Evolutionary conservation across 1,140 invertebrate genomes (phyloP), one percentile per base, ranked within the genome.

Genomic region (Pemphigus obesinymphae): DNA sequence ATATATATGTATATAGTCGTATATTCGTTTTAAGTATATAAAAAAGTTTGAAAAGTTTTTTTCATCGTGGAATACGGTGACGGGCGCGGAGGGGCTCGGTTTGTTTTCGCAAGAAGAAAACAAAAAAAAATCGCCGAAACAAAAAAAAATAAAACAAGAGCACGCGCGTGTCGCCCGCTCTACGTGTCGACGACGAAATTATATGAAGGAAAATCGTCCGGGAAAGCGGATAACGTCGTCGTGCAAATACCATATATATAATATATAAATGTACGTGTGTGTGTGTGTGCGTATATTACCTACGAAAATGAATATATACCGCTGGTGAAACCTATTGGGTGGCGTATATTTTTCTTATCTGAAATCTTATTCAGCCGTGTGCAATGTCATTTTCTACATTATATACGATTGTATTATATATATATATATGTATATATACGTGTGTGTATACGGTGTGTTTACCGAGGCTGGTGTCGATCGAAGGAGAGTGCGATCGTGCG

Each of bases 281-380:
- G n/a, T n/a, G n/a, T n/a, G n/a, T n/a, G n/a, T n/a, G n/a, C n/a
- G n/a, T n/a, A n/a, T n/a, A n/a, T n/a, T n/a, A n/a, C n/a, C n/a
- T n/a, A n/a, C n/a, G n/a, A n/a, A n/a, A n/a, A n/a, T n/a, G n/a
- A n/a, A n/a, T n/a, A n/a, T n/a, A 70, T 43, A 17, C n/a, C n/a
- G 7, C n/a, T n/a, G 66, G 1, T 13, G 66, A 70, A 70, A 31
- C 37, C 66, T 70, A 26, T 70, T 70, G 43, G 37, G n/a, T n/a
- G n/a, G n/a, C n/a, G n/a, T 70, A 70, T 70, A 43, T 43, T 73
- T 73, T 73, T 50, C 70, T 73, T 50, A 73, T 73, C 43, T 73
- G 1, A 45, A 73, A 73, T 73, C 70, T 26, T n/a, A 50, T 50
- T 75, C 20, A 17, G 48, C 40, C n/a, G 72, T 29, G 72, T 29